Evolutionary conservation across 1,140 invertebrate genomes (phyloP), one percentile per base, ranked within the genome.

Genomic region (Schlechtendalia chinensis): DNA sequence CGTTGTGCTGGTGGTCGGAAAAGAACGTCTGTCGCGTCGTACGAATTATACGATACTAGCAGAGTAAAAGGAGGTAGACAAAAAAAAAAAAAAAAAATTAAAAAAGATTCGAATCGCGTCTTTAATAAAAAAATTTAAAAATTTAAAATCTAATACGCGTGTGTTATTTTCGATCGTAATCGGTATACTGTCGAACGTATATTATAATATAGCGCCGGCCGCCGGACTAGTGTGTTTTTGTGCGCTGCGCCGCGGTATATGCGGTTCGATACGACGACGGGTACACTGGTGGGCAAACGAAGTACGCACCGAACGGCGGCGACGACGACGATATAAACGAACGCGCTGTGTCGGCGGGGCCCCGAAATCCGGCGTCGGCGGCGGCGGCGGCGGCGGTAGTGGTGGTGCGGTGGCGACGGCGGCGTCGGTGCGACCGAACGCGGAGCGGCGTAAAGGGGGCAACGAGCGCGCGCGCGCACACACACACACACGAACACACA

Each of bases 201-300:
- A 54, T 54, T 4, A n/a, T n/a, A n/a, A n/a, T n/a, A n/a, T n/a
- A n/a, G n/a, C n/a, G n/a, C n/a, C n/a, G n/a, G n/a, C n/a, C n/a
- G n/a, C n/a, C n/a, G n/a, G n/a, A n/a, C n/a, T n/a, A n/a, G n/a
- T n/a, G 16, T 54, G 27, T 17, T 24, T 39, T 50, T 56, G 71
- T 67, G 11, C 32, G 67, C 67, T 59, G 53, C 56, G 54, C 56
- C 74, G 74, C 74, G 75, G 58, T 50, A 63, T 79, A 63, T n/a
- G 75, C 75, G 75, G 75, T 50, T 79, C 75, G 58, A 79, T 79
- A 79, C 75, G 75, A 79, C 32, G 47, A 12, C 58, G 39, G 22
- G 75, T 47, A 79, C 75, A 79, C 75, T 79, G 75, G 75, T 54
- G 56, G 58, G 69, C 69, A 72, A 54, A n/a, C 67, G 54, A 39